A percentile compares a stretch with the other conserved stretches of the same genome.
Conservation (phyloP, 2,113 vertebrate genomes). For the Pteropus alecto region DNA sequence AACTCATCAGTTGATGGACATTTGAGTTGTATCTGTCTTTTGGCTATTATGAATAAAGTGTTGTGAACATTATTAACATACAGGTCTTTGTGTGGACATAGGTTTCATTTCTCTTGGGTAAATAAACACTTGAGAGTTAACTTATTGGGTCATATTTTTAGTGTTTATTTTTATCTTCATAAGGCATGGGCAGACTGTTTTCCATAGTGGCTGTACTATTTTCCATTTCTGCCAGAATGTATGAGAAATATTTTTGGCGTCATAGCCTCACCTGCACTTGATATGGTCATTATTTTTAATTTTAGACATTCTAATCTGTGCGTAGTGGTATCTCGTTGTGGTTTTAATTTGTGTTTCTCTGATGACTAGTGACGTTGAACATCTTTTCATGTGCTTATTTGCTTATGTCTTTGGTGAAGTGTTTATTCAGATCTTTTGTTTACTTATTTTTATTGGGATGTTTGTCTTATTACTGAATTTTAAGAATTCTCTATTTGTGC, state of each 20-base stretch:
- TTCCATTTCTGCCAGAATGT: background rate
- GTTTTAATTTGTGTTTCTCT: background rate
- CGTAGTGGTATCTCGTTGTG: background rate
- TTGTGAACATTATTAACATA: too few species aligned
- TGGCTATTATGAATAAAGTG: background rate
- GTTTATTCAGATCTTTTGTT: background rate
- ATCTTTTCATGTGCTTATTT: background rate
- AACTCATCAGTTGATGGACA: background rate
- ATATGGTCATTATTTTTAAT: background rate
- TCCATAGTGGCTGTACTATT: background rate
- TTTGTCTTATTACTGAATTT: background rate
- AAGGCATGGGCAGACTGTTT: background rate
- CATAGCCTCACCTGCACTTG: background rate
- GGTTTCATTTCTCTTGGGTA: background rate
- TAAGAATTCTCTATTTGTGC: background rate
- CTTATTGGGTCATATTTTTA: background rate
- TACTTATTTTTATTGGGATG: background rate
- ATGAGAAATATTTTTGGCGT: background rate
- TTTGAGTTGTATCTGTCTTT: background rate
- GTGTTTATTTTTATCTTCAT: background rate
- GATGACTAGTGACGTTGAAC: background rate
- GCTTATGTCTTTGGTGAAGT: background rate
- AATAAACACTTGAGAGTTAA: background rate
- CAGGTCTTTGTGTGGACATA: background rate
- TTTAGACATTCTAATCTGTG: background rate